Evolutionary conservation across 2,797 vertebrate genomes (phyloP), one percentile per base, ranked within the genome.

Genomic region (Taeniopygia guttata): DNA sequence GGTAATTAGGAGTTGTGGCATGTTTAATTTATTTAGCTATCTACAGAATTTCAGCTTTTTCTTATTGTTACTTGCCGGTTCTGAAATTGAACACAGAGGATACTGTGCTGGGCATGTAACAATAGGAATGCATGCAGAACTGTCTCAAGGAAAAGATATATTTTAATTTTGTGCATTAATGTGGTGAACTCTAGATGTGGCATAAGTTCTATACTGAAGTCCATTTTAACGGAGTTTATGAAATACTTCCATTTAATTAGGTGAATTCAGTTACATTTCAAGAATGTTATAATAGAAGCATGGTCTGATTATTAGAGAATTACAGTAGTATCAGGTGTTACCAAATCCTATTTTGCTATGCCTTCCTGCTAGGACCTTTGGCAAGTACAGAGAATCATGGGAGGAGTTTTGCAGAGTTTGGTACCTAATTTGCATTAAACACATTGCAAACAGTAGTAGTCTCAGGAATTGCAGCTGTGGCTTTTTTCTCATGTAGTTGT

Each of bases 11-110:
- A 75, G 51, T 70, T 64, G 58, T 81, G 72, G 36, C 48, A 84
- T 81, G 64, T 94, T 95, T 92, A 87, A 96, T 88, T 95, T 94
- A 92, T 93, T 90, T 83, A 92, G 76, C 63, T 94, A 93, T 88
- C 79, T 88, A 54, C 20, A 80, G 69, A 95, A 94, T 95, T 94
- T 94, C 78, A 93, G 63, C 23, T 79, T 95, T 95, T 95, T 94
- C 80, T 60, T 67, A 42, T 77, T 96, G 58, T 92, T 93, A 67
- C 51, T 86, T 87, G 49, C 51, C 69, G 45, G 67, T 84, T 89
- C 60, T 90, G 36, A 96, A 96, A 93, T 30, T 94, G 73, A 94
- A 91, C 86, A 87, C 48, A 74, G 32, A 87, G 26, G 43, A 77
- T 84, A 83, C 46, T 74, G 63, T 78, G 22, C 48, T 94, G 62